Evolutionary conservation across 2,113 vertebrate species (phyloP).

Genomic region (Amblyornis subalaris): DNA sequence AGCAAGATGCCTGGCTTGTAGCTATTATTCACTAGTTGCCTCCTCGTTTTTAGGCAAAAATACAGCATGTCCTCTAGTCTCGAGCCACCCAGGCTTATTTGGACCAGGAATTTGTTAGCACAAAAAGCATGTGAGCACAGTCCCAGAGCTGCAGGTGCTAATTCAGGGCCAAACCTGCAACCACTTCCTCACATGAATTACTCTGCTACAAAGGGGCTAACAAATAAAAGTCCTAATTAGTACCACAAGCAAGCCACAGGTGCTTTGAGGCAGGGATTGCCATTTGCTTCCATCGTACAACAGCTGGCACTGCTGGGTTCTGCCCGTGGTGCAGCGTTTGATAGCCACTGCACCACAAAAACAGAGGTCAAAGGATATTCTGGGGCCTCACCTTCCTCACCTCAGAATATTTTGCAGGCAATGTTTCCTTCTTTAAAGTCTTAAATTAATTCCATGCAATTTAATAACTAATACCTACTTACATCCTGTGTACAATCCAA

Average conservation of each 20-base stretch:
- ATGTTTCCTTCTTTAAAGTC: background rate
- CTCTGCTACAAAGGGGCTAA: background rate
- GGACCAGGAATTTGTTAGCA: background rate
- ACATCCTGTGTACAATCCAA: background rate
- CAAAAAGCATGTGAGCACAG: background rate
- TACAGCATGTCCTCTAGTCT: background rate
- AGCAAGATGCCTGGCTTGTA: background rate
- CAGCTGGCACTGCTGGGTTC: background rate
- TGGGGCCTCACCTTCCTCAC: background rate
- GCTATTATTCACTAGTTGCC: background rate
- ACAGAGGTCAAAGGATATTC: background rate
- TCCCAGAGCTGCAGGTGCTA: background rate
- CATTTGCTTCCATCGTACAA: background rate
- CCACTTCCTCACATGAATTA: background rate
- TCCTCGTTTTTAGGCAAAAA: background rate
- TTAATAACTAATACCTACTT: background rate
- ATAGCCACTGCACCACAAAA: background rate
- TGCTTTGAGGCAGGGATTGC: background rate
- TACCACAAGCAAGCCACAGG: background rate
- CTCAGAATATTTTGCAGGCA: background rate
- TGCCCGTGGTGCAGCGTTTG: background rate
- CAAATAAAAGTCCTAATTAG: background rate
- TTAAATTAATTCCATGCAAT: background rate
- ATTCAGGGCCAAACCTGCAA: background rate
- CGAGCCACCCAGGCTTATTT: background rate